Evolutionary conservation across 2,888 invertebrate genomes (phyloP), one percentile per base, ranked within the genome.

Genomic region (Drosophila hamatofila): DNA sequence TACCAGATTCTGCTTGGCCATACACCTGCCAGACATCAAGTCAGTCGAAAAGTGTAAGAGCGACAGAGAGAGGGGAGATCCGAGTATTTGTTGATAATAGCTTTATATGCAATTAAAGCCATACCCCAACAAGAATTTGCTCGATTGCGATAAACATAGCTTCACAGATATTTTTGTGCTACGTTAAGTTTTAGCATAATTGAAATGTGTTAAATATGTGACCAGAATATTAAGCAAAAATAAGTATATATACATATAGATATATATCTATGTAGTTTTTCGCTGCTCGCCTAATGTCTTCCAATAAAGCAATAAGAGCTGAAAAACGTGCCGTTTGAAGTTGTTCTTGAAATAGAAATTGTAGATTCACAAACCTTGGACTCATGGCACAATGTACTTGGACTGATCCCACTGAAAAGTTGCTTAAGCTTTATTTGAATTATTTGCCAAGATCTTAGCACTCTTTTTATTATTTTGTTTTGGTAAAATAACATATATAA

Each of bases 1-100:
- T 78, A 52, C 67, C 68, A 74, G 78, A 64, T 48, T 56, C 27
- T 33, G 49, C 41, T 48, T 27, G 59, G 42, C 23, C 58, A 27
- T 48, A 35, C 35, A 52, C 37, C 21, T 25, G 35, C 25, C n/a
- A 52, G 8, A 30, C 39, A 27, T 12, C 25, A 8, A 35, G 42
- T 14, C 39, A 71, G 44, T 27, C 46, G 27, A 35, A 35, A 21
- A 42, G 41, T 0, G 30, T 0, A 12, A 35, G 35, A 21, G 35
- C 6, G 21, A n/a, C n/a, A 23, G 16, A 23, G 35, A 52, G 35
- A 11, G 42, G 25, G 33, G 12, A n/a, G n/a, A 12, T 35, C 35
- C 12, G 25, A 23, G 9, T 18, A 18, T 37, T 1, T 37, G 25
- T 11, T 58, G 58, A 75, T 60, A 68, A 69, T 69, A 25, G 35